phyloP scores from a whole-genome alignment of 2,113 vertebrate species.

The Perccottus glenii region DNA sequence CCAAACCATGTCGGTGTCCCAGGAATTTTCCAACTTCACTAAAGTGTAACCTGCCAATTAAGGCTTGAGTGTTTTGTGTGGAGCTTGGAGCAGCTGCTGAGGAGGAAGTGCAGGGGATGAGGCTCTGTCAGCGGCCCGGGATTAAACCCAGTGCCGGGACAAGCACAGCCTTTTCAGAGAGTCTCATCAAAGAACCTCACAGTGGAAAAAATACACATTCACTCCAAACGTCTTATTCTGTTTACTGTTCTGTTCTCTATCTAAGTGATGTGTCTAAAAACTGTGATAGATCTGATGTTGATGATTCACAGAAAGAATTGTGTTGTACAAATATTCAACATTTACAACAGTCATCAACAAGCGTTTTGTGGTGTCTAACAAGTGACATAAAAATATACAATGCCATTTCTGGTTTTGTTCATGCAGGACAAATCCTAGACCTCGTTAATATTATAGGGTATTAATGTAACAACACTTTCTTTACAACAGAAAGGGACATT shows the following conservation, averaged over 20 bases:
- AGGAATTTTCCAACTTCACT: conserved; percentile 58
- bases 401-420: no score
- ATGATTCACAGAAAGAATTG: no score
- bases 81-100: conserved; percentile 48
- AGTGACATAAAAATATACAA: no score
- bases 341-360: no score
- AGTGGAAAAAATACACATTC: conserved; percentile 15
- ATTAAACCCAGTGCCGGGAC: conserved; percentile 59
- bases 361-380: no score
- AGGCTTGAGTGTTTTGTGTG: conserved; percentile 53
- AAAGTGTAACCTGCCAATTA: conserved; percentile 61
- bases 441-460: no score
- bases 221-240: conserved; percentile 15
- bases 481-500: no score
- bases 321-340: no score
- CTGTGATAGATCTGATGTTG: conserved; percentile 24
- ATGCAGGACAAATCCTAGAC: no score
- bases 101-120: conserved; percentile 63
- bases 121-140: conserved; percentile 67
- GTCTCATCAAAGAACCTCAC: conserved; percentile 61
- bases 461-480: no score
- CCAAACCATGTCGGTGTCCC: conserved; percentile 33
- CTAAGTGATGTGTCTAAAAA: conserved; percentile 6
- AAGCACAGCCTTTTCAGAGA: conserved; percentile 63
- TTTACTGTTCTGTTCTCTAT: conserved; percentile 31